Base-by-base conservation (phyloP, 1,140 invertebrate species). In the Eubasilissa regina region DNA sequence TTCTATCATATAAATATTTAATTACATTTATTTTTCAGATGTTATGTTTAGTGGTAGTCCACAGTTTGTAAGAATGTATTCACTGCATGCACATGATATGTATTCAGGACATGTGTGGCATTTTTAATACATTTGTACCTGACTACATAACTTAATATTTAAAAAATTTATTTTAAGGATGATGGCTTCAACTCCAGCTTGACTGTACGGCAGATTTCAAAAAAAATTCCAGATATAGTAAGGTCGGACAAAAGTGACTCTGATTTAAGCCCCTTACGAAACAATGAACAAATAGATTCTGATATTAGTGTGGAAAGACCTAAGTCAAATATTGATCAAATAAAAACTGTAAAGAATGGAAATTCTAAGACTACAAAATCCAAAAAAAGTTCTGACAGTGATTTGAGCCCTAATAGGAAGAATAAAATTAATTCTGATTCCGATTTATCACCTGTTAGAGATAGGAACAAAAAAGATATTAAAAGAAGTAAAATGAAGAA, bases 161-260 rank as follows among this genome's bases (percentile, higher is more conserved):
- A 48, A 43, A 62, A 82, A 35, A 75, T 64, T 64, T 75, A 43
- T 35, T 86, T 87, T 80, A 74, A 89, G 88, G 87, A 89, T 85
- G 88, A 89, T 82, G 88, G 88, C 9, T 88, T 89, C 79, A 88
- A 87, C 73, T 87, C 79, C 0, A 75, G 72, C 10, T 60, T 80
- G 4, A 79, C 79, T 6, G 74, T 83, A 0, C 35, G 75, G 21
- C 75, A 83, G 56, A 62, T 73, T 47, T 53, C 45, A 15, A 58
- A 73, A 6, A 82, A 80, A 58, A 68, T 68, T 17, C 64, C 55
- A 44, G 53, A 79, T 60, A 51, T 64, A 19, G 35, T 21, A 43
- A 0, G n/a, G 3, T 25, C 58, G 1, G 19, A 56, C 21, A 75
- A 72, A 9, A 81, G 77, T 55, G 80, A 81, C 66, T 79, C 80